Evolutionary conservation across 2,113 vertebrate species (phyloP).

Genomic region (Drymodes brunneopygia): DNA sequence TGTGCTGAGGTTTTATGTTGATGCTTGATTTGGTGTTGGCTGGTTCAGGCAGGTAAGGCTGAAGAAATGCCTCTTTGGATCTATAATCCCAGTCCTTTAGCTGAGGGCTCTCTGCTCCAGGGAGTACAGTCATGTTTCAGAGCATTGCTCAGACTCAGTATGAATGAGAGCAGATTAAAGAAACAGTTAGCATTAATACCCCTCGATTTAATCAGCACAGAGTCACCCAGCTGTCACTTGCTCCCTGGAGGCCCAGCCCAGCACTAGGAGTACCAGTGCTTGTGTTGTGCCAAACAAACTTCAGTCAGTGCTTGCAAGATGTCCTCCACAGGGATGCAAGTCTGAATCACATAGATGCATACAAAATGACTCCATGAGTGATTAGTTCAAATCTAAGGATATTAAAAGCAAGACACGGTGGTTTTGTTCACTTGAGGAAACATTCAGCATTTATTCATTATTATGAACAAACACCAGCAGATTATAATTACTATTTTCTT

Average conservation of each 20-base stretch:
- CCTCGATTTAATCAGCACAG: neutral
- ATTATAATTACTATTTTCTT: neutral
- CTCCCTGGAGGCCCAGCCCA: neutral
- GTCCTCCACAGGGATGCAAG: neutral
- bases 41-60: neutral
- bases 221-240: neutral
- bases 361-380: neutral
- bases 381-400: neutral
- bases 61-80: neutral
- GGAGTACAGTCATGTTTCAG: neutral
- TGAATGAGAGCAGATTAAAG: neutral
- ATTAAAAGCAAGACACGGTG: neutral
- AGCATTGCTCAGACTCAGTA: neutral
- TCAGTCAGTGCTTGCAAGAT: neutral
- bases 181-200: neutral
- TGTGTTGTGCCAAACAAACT: neutral
- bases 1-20: neutral
- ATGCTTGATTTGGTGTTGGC: neutral
- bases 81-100: neutral
- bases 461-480: neutral
- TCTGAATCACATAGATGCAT: neutral
- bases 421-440: neutral
- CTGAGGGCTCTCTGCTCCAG: neutral
- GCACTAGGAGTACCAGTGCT: fast-evolving
- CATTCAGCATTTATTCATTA: neutral